Base-by-base conservation (phyloP, 2,888 invertebrate genomes). In the Diaperis boleti region DNA sequence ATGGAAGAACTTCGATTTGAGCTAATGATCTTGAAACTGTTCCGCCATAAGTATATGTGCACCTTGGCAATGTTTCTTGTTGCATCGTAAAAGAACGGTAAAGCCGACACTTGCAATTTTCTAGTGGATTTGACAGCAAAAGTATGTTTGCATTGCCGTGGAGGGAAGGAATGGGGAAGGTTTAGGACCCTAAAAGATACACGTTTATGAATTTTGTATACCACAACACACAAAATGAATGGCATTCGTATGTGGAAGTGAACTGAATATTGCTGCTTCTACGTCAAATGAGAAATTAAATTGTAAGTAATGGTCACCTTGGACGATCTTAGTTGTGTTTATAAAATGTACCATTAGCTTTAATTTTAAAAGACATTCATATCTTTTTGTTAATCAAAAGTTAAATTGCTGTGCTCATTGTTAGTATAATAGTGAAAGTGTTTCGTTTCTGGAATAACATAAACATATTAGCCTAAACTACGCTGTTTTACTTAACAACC, bases 31-130 rank as follows among this genome's bases (percentile, higher is more conserved):
- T 8, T 8, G 26, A 26, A 26, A 26, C 26, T 6, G 26, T 26
- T 26, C n/a, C n/a, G 33, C n/a, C 6, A 33, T 13, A 13, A 33
- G 33, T 33, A 33, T 11, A 33, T 11, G 11, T 33, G 26, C 26
- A 26, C n/a, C 26, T 26, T 26, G 26, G 41, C 5, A 11, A 42
- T 42, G 17, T 42, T 42, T 15, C n/a, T 20, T 42, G 41, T 42
- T 42, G 26, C 13, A 20, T 17, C 41, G 15, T 15, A 42, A 42
- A 42, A 20, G 20, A 20, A 42, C 20, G 18, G 14, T 39, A 8
- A 15, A 26, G 15, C 39, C 39, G 39, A 42, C 20, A 20, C 17
- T 42, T 20, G 41, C 41, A 42, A 42, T 42, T 42, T 42, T 42
- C 41, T 17, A 10, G 15, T 42, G 41, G 10, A 42, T 42, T 42